phyloP scores from a whole-genome alignment of 2,113 vertebrate species.

The Oplegnathus fasciatus region DNA sequence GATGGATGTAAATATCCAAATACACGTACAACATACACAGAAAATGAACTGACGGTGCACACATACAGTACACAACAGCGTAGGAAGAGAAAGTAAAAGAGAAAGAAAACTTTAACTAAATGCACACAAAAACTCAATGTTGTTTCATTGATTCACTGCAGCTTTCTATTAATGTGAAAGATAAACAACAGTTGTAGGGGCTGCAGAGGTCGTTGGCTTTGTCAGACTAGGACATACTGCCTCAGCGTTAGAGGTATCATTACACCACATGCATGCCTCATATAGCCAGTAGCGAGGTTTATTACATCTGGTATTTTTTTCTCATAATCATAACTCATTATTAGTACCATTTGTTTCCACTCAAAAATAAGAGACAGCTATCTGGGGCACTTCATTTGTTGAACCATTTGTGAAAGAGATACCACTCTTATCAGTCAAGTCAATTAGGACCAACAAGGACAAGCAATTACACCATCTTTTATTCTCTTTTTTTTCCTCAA shows the following conservation, averaged over 20 bases:
- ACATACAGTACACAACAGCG: background rate
- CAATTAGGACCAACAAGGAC: background rate
- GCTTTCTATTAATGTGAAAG: background rate
- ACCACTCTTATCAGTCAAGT: slow-evolving; percentile 4
- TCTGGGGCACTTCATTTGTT: background rate
- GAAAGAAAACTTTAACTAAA: background rate
- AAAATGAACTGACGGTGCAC: background rate
- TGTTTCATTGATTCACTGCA: background rate
- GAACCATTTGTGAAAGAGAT: background rate
- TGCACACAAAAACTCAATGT: background rate
- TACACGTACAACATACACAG: background rate
- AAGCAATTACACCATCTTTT: background rate
- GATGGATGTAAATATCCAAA: background rate
- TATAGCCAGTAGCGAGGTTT: background rate
- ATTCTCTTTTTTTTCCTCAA: background rate
- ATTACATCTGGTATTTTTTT: background rate
- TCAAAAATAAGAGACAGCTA: background rate
- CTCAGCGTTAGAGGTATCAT: background rate
- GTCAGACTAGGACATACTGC: background rate
- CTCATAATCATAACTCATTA: background rate
- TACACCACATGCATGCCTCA: background rate
- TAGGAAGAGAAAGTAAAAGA: background rate
- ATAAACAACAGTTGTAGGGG: background rate
- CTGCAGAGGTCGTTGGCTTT: slow-evolving; percentile 4
- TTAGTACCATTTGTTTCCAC: background rate